Conservation (phyloP, 2,888 invertebrate species). For the Ceratothoa steindachneri region DNA sequence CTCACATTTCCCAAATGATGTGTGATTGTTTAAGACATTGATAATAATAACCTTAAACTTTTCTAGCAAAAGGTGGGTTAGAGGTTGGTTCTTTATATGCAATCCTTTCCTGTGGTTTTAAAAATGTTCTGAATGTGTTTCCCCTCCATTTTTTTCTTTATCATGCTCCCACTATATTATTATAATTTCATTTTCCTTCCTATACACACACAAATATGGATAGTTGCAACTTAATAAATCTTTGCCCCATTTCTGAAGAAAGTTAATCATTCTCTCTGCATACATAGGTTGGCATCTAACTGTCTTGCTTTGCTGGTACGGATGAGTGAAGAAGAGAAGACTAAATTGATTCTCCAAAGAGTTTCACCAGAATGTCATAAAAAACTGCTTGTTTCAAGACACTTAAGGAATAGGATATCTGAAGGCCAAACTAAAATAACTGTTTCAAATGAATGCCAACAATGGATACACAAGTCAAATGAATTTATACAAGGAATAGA, state of each 20-base stretch:
- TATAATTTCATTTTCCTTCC: neutral
- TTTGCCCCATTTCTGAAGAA: conserved; percentile 1
- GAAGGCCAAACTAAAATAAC: too few species aligned
- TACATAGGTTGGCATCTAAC: conserved; percentile 1
- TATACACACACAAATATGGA: conserved; percentile 1
- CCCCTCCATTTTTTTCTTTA: neutral
- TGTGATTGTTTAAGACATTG: too few species aligned
- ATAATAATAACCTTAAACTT: too few species aligned
- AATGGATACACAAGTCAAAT: too few species aligned
- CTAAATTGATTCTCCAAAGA: neutral
- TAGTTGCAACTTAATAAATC: neutral
- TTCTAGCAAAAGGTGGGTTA: too few species aligned
- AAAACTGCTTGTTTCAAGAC: neutral
- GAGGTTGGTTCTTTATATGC: too few species aligned
- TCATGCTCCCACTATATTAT: neutral
- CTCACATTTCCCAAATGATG: too few species aligned
- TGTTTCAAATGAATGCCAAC: too few species aligned
- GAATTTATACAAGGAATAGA: too few species aligned
- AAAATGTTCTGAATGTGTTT: too few species aligned
- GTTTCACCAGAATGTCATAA: neutral
- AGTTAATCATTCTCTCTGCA: neutral
- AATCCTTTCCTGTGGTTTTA: too few species aligned
- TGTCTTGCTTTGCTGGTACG: neutral
- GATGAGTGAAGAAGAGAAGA: neutral
- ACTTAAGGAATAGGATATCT: too few species aligned